Base-by-base conservation (phyloP, 1,140 invertebrate species). In the Pantala flavescens region DNA sequence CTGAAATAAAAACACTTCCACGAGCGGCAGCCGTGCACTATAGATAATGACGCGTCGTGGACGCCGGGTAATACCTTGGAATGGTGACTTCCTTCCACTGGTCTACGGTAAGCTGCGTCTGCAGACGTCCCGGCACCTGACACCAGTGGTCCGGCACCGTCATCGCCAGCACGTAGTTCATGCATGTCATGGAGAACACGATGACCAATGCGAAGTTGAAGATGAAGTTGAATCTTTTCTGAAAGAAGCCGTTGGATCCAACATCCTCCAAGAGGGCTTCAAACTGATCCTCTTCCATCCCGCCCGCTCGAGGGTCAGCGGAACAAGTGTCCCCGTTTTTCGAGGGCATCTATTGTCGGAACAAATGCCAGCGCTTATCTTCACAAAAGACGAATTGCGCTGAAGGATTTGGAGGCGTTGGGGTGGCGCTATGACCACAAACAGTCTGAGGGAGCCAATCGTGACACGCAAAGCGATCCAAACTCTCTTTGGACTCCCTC, bases 141-240 rank as follows among this genome's bases (percentile, higher is more conserved):
- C 86, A 87, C 86, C 86, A 87, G 75, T 87, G 86, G 49, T 86
- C 84, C 0, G 86, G 86, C 74, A 84, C 81, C 19, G 83, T 81
- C 36, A 87, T 78, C 0, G 83, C 83, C 76, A 87, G 79, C 21
- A 87, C 82, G 10, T 85, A 80, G 74, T 85, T 86, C 79, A 85
- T 82, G 75, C 83, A 83, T 21, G 81, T 78, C 82, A 86, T 82
- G n/a, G 83, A 80, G 0, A 80, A 79, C 23, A 80, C 78, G 7
- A 81, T 75, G 1, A 82, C 76, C 42, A 86, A 78, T 0, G 82
- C 77, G 23, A 81, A 81, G 24, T 84, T 82, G 72, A 83, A 85
- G 0, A 84, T 71, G 21, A 80, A 76, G 43, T 85, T 85, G 71
- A 82, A 85, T 19, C 81, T 77, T 19, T 80, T 83, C 76, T 88